Percentiles rank a stretch among this genome's conserved stretches.
These are phyloP conservation scores for Ispidina picta DNA, from an alignment of 2,797 vertebrate genomes.

Conservation along the genomic window DNA sequence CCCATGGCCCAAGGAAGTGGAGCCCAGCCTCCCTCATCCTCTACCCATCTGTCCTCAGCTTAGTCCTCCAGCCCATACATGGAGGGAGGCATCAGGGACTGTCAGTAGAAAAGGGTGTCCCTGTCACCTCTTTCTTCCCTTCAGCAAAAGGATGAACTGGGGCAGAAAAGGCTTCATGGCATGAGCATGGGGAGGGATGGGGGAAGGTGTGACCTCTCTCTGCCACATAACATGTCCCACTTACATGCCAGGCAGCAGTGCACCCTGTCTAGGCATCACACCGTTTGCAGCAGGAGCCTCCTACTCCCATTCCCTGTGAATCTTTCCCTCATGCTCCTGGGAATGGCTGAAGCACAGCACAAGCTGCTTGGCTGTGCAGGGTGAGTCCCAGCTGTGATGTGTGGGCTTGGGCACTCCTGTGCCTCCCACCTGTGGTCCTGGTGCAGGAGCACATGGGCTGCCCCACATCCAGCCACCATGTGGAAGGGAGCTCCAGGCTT, in stretches of 20 bases:
- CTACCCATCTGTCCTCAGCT: background rate
- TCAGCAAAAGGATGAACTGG: background rate
- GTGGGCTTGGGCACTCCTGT: background rate
- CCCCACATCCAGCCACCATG: background rate
- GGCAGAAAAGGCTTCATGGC: background rate
- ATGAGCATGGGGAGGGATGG: background rate
- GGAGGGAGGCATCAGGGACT: background rate
- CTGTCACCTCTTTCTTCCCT: background rate
- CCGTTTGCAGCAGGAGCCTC: slow-evolving; percentile 3
- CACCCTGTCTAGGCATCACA: background rate
- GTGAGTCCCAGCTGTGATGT: background rate
- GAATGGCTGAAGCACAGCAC: background rate
- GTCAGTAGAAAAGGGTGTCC: background rate
- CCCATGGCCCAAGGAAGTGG: background rate
- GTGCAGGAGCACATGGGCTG: background rate
- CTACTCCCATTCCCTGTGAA: background rate
- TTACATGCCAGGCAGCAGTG: background rate
- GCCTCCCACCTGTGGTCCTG: background rate
- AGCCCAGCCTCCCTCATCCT: background rate
- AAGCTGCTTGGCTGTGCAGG: background rate
- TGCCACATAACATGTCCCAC: background rate
- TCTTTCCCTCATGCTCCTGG: background rate
- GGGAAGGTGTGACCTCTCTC: background rate
- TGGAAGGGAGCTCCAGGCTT: background rate
- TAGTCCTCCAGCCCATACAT: background rate